Conservation (phyloP, 2,113 vertebrate species). For the Oenanthe oenanthe region DNA sequence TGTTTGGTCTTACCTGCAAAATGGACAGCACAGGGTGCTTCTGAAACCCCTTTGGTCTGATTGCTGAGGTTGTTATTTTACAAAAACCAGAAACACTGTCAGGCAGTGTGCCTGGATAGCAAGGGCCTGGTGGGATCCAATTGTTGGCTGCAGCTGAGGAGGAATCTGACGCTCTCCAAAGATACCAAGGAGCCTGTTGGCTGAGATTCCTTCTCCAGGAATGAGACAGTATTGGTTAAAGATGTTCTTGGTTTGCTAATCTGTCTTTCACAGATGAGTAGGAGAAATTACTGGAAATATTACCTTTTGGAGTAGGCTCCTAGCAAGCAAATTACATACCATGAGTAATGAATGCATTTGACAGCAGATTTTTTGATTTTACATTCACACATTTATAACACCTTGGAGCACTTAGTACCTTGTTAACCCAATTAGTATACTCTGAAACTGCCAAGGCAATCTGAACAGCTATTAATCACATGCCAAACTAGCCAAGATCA, state of each 20-base stretch:
- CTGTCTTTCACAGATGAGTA: neutral
- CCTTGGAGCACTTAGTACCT: slow-evolving; percentile 44
- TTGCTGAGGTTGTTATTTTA: neutral
- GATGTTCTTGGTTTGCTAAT: neutral
- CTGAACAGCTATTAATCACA: slow-evolving; percentile 29
- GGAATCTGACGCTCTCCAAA: neutral
- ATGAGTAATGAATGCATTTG: slow-evolving; percentile 7
- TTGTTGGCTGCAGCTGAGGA: neutral
- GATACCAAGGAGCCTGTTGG: neutral
- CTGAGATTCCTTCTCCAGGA: neutral
- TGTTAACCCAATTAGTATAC: slow-evolving; percentile 45
- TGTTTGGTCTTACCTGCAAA: neutral
- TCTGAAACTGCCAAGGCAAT: slow-evolving; percentile 40
- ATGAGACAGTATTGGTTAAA: neutral
- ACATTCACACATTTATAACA: neutral
- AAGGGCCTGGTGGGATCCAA: neutral
- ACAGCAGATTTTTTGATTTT: slow-evolving; percentile 36
- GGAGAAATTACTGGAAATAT: neutral
- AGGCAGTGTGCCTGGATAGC: neutral
- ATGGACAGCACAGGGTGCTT: neutral
- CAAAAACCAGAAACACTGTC: neutral
- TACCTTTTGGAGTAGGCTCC: neutral
- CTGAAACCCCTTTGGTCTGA: neutral
- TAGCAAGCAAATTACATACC: neutral
- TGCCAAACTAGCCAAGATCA: neutral